Base-by-base conservation (phyloP, 2,113 vertebrate species). In the Poecilia latipinna region DNA sequence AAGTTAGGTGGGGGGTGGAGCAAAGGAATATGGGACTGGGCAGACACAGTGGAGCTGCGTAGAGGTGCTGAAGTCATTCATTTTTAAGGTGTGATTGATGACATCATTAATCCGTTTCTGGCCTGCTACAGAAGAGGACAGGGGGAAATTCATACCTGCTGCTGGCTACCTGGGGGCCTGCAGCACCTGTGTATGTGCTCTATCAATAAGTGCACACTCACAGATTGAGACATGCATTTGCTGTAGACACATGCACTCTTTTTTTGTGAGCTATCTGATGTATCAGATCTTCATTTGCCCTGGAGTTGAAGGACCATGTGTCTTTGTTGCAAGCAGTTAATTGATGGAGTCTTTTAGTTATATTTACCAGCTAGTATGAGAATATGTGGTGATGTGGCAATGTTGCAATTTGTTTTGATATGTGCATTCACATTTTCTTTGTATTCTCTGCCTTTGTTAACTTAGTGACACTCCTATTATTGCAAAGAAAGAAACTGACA, bases 61-160 rank as follows among this genome's bases (percentile, higher is more conserved):
- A 85, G 75, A 82, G 87, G 72, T 88, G 83, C 86, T 89, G 78
- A 87, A 90, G 86, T 90, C 91, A 90, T 93, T 89, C 86, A 88
- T 92, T 93, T 91, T 89, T 86, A 85, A 90, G 85, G 78, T 82
- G 80, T 87, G 88, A 91, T 92, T 92, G 92, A 93, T 89, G 85
- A 89, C 76, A 86, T 74, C 84, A 91, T 90, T 91, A 91, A 91
- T 90, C 77, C 81, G 75, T 48, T 87, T 90, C 89, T 80, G 66
- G 67, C 75, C 83, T 77, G 61, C 85, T 85, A 88, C 84, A 89
- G 89, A 85, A 83, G 83, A 86, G 62, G 82, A 87, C 62, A 4
- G 80, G 61, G 44, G 80, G 84, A 65, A 84, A 88, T 90, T 88
- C 81, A 83, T 84, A 78, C 73, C 79, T 15, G 22, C 75, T 77